Evolutionary conservation across 2,797 vertebrate species (phyloP).

Genomic region (Pipistrellus pygmaeus): DNA sequence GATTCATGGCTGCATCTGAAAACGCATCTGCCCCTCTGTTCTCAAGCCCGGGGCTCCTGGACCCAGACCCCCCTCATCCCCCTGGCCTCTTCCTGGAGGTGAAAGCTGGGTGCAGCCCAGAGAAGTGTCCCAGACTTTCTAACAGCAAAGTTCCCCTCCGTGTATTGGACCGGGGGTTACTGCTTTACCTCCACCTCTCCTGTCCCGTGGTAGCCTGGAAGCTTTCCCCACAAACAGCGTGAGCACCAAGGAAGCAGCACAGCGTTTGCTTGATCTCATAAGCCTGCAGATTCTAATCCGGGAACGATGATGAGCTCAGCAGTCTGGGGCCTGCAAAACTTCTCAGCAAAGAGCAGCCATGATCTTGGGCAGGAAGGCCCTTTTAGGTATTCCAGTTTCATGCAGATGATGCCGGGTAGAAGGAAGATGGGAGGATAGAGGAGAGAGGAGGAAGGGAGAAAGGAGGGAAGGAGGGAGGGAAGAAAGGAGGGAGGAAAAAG

Average conservation of each 20-base stretch:
- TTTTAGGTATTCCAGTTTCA: neutral
- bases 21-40: neutral
- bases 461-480: accelerated
- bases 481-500: accelerated
- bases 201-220: neutral
- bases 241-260: neutral
- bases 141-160: neutral
- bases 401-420: neutral
- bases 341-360: neutral
- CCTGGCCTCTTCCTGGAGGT: neutral
- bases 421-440: neutral
- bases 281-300: neutral
- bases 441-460: accelerated
- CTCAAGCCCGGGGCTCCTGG: neutral
- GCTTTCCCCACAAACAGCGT: neutral
- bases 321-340: neutral
- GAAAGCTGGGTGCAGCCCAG: neutral
- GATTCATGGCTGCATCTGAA: neutral
- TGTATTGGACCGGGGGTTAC: neutral
- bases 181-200: neutral
- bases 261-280: neutral
- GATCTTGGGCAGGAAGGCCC: neutral
- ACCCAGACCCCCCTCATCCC: accelerated
- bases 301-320: neutral
- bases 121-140: neutral